phyloP scores from a whole-genome alignment of 2,888 invertebrate species.

The Colostygia pectinataria region DNA sequence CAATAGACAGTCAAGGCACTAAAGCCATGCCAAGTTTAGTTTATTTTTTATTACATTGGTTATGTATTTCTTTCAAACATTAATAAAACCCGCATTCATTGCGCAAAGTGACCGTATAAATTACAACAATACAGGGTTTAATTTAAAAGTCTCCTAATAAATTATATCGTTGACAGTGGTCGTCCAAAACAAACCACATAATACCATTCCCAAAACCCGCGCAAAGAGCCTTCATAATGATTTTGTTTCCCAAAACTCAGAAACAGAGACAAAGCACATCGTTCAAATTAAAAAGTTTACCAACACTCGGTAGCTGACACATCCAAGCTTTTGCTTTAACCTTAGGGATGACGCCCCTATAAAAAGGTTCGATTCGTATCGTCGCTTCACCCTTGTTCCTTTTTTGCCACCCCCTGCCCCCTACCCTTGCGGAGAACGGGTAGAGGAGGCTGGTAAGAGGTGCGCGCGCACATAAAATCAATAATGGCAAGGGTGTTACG shows the following conservation, averaged over 20 bases:
- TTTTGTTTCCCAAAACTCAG: conserved; percentile 15
- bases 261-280: conserved; percentile 20
- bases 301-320: conserved; percentile 55
- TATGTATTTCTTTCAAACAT: neutral
- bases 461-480: conserved; percentile 81
- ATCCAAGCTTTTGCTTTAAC: conserved; percentile 59
- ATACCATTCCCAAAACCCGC: conserved; percentile 10
- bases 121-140: neutral
- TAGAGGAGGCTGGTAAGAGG: conserved; percentile 36
- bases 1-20: too few species aligned
- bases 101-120: neutral
- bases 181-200: conserved; percentile 19
- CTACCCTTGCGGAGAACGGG: conserved; percentile 38
- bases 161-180: conserved; percentile 10
- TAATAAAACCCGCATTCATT: too few species aligned
- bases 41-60: neutral
- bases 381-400: conserved; percentile 71
- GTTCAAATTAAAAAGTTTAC: conserved; percentile 41
- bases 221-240: conserved; percentile 18
- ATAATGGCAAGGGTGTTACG: conserved; percentile 72
- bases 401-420: conserved; percentile 50
- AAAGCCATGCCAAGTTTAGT: too few species aligned
- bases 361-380: conserved; percentile 79
- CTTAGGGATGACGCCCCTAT: conserved; percentile 71
- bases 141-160: conserved; percentile 5